A percentile compares a stretch with the other conserved stretches of the same genome.
Evolutionary conservation across 1,140 invertebrate species (phyloP).

Genomic region (Drosophila takahashii): DNA sequence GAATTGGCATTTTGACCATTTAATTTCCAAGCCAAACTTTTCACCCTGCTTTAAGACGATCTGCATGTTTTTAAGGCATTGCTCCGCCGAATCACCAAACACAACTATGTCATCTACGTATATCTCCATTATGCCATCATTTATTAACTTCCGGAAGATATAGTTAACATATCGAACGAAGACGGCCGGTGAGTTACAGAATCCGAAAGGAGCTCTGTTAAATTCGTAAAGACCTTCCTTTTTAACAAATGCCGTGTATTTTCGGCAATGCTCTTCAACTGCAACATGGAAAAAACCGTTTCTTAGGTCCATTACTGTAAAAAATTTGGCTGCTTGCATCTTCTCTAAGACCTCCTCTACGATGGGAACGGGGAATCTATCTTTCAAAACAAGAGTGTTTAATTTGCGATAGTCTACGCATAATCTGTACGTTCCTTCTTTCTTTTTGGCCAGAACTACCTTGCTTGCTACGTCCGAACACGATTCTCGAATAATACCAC

Average conservation of each 20-base stretch:
- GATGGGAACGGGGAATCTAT: not conserved
- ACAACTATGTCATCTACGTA: too few relatives aligned
- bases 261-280: not conserved
- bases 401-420: not conserved
- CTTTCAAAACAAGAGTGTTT: not conserved
- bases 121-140: too few relatives aligned
- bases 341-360: not conserved
- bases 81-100: not conserved
- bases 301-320: too few relatives aligned
- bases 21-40: not conserved
- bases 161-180: constrained; percentile 1
- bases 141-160: too few relatives aligned
- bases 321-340: too few relatives aligned
- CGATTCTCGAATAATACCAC: too few relatives aligned
- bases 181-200: not conserved
- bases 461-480: not conserved
- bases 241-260: not conserved
- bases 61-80: constrained; percentile 1
- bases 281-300: not conserved
- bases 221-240: not conserved
- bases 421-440: not conserved
- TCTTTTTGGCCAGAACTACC: not conserved
- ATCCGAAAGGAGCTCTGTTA: constrained; percentile 1
- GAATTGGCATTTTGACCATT: not conserved
- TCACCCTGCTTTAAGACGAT: not conserved